Evolutionary conservation across 2,888 invertebrate species (phyloP).

Genomic region (Drosophila kambysellisi): DNA sequence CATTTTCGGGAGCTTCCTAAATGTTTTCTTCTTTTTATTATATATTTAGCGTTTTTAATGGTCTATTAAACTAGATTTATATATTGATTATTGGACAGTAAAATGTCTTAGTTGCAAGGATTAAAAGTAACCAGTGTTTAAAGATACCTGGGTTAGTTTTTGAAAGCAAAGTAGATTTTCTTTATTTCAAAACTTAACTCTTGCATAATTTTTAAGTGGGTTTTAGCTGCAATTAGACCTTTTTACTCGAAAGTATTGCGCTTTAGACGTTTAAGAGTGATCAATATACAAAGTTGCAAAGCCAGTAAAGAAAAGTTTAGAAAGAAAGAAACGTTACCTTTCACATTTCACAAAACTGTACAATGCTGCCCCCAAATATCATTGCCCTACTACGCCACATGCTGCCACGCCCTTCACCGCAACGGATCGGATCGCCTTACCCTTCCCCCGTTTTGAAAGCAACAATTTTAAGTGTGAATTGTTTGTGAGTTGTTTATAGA

Average conservation of each 20-base stretch:
- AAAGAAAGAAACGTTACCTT: conserved; percentile 53
- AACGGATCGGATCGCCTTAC: not conserved
- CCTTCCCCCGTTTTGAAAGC: conserved; percentile 2
- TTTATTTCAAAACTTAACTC: no score
- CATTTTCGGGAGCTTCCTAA: conserved; percentile 14
- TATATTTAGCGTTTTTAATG: conserved; percentile 22
- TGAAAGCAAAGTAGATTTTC: not conserved
- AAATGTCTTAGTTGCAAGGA: conserved; percentile 1
- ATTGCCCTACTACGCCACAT: conserved; percentile 31
- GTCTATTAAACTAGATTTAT: conserved; percentile 15
- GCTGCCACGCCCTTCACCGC: not conserved
- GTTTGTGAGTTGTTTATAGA: conserved; percentile 47
- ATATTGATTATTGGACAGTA: not conserved
- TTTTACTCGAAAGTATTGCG: conserved; percentile 13
- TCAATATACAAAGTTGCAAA: not conserved
- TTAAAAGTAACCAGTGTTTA: not conserved
- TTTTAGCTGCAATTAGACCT: not conserved
- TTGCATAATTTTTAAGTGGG: not conserved
- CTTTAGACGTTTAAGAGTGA: conserved; percentile 1
- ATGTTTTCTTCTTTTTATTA: conserved; percentile 15
- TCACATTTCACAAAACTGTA: conserved; percentile 51
- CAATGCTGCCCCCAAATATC: conserved; percentile 24
- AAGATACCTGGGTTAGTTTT: not conserved
- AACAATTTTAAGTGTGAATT: conserved; percentile 43
- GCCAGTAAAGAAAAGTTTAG: conserved; percentile 34